These are phyloP conservation scores for Aspidoscelis tigris DNA, from an alignment of 2,113 vertebrate genomes.

Conservation along the genomic window DNA sequence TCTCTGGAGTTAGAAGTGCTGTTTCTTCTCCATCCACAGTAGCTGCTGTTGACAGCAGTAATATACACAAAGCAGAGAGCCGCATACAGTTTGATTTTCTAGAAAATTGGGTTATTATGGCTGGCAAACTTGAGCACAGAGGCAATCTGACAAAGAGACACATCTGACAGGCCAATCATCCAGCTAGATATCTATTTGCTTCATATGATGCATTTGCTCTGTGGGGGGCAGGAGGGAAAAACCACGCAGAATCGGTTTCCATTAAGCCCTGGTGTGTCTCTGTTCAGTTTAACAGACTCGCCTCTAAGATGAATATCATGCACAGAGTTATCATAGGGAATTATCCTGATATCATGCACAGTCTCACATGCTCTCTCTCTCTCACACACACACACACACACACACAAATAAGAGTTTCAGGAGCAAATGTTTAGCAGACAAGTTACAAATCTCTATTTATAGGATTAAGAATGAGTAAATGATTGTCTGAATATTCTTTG, in stretches of 20 bases:
- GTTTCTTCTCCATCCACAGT: slow-evolving; percentile 25
- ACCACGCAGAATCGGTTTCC: slow-evolving; percentile 40
- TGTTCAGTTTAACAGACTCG: slow-evolving; percentile 21
- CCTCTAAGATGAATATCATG: slow-evolving; percentile 56
- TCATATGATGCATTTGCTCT: slow-evolving; percentile 46
- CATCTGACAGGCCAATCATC: slow-evolving; percentile 41
- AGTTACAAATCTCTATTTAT: slow-evolving; percentile 55
- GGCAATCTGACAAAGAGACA: slow-evolving; percentile 33
- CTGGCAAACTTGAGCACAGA: slow-evolving; percentile 44
- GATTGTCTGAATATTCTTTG: slow-evolving; percentile 43
- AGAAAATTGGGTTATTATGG: slow-evolving; percentile 61
- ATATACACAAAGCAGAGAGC: slow-evolving; percentile 47
- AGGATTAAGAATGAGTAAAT: slow-evolving; percentile 65
- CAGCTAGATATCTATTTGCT: slow-evolving; percentile 57
- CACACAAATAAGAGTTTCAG: slow-evolving; percentile 57
- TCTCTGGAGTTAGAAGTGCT: slow-evolving; percentile 31
- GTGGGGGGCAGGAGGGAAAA: not conserved
- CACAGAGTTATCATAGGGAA: slow-evolving; percentile 45
- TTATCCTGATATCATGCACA: slow-evolving; percentile 21
- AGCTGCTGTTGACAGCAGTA: slow-evolving; percentile 46
- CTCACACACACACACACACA: not conserved
- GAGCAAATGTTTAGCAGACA: slow-evolving; percentile 64
- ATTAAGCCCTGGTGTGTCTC: not conserved
- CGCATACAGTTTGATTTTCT: slow-evolving; percentile 24
- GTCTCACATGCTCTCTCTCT: no score